These are phyloP conservation scores for Drosophila pseudotakahashii DNA, from an alignment of 2,888 invertebrate species.

Conservation along the genomic window DNA sequence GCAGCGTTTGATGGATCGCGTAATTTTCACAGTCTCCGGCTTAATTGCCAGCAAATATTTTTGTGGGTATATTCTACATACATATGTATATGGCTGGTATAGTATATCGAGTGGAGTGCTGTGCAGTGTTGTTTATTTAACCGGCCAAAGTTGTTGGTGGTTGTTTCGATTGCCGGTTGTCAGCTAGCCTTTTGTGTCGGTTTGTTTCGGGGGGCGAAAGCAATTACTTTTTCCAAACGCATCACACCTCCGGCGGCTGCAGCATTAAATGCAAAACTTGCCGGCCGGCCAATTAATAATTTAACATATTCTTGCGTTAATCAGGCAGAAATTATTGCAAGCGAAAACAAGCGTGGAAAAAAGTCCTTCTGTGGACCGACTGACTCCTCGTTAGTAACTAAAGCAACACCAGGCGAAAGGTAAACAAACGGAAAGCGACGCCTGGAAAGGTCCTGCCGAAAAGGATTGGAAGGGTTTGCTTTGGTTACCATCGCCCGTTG, in stretches of 20 bases:
- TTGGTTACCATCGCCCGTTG: conserved; percentile 27
- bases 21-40: conserved; percentile 56
- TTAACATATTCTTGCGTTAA: conserved; percentile 67
- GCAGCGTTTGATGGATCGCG: conserved; percentile 52
- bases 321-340: conserved; percentile 56
- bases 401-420: conserved; percentile 62
- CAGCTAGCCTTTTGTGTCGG: neutral
- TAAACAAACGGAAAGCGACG: conserved; percentile 57
- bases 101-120: neutral
- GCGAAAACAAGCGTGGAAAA: conserved; percentile 14
- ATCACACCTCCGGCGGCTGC: conserved; percentile 29
- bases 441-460: conserved; percentile 65
- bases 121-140: conserved; percentile 29
- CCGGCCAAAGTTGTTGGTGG: conserved; percentile 4
- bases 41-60: conserved; percentile 61
- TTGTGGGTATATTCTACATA: conserved; percentile 32
- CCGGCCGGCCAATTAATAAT: conserved; percentile 59
- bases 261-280: conserved; percentile 12
- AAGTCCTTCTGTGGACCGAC: conserved; percentile 33
- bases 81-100: neutral
- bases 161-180: conserved; percentile 4
- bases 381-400: conserved; percentile 68
- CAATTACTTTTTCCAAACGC: conserved; percentile 36
- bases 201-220: conserved; percentile 1
- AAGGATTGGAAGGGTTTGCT: neutral